Percentiles rank a stretch among this genome's conserved stretches.
phyloP scores from a whole-genome alignment of 1,140 invertebrate genomes.

The Muscidifurax raptorellus region DNA sequence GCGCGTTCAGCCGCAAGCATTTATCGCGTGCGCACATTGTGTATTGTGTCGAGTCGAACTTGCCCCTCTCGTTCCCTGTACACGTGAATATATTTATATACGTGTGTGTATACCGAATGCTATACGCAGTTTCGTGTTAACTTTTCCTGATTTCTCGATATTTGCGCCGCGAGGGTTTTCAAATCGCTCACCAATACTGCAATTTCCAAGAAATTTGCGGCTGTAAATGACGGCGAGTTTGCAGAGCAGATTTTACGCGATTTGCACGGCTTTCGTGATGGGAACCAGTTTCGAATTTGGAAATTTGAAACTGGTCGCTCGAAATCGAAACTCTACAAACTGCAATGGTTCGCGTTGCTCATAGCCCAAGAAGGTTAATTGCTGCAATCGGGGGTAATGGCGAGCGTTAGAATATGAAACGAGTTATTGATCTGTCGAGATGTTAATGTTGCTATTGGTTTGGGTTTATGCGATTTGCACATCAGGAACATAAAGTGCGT shows the following conservation, averaged over 20 bases:
- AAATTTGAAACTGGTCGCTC: too few species aligned
- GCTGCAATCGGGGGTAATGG: neutral
- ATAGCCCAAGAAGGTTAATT: neutral
- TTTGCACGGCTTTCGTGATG: too few species aligned
- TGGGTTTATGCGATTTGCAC: neutral
- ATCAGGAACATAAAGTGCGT: too few species aligned
- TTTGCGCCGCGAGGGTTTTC: neutral
- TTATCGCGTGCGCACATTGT: slow-evolving; percentile 21
- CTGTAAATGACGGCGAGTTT: neutral
- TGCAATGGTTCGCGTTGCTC: neutral
- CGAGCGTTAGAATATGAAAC: neutral
- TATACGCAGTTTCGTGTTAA: neutral
- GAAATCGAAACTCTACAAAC: neutral
- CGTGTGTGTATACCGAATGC: neutral
- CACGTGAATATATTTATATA: neutral
- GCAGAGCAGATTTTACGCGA: neutral
- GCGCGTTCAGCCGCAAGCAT: neutral
- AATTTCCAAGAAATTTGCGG: neutral
- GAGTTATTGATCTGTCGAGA: neutral
- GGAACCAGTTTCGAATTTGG: too few species aligned
- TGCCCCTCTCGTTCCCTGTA: neutral
- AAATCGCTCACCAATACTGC: neutral
- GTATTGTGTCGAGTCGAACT: neutral
- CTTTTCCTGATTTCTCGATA: slow-evolving; percentile 10
- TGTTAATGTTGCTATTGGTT: neutral